Conservation (phyloP, 2,113 vertebrate genomes). For the Erythrocercus mccallii region DNA sequence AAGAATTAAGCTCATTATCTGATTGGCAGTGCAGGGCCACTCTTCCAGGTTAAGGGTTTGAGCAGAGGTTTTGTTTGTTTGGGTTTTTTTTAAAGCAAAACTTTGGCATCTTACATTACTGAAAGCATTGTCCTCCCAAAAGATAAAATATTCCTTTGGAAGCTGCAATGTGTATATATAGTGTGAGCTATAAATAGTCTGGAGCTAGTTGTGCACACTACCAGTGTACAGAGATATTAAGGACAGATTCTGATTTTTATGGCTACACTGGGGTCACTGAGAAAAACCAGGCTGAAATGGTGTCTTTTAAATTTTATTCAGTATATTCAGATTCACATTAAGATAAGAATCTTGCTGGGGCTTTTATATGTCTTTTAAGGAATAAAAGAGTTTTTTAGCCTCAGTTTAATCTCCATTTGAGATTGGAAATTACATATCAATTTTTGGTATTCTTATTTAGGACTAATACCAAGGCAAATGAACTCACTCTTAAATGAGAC, state of each 20-base stretch:
- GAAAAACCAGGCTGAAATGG: not conserved
- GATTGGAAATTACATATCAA: not conserved
- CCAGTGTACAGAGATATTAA: not conserved
- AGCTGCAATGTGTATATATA: conserved; percentile 30
- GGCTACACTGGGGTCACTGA: not conserved
- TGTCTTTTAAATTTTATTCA: not conserved
- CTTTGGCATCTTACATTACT: conserved; percentile 13
- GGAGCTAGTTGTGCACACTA: not conserved
- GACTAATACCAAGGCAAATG: not conserved
- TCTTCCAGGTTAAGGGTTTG: conserved; percentile 43
- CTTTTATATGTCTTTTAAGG: not conserved
- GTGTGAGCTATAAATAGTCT: conserved; percentile 50
- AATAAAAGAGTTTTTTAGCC: not conserved
- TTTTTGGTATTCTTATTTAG: conserved; percentile 2
- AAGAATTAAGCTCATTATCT: conserved; percentile 70
- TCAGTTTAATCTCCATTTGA: not conserved
- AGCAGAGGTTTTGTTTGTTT: not conserved
- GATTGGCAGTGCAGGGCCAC: conserved; percentile 36
- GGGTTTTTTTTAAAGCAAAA: not conserved
- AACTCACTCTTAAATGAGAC: not conserved
- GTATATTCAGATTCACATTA: not conserved
- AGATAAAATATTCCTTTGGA: conserved; percentile 36
- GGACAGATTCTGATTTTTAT: conserved; percentile 5
- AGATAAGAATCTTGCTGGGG: not conserved
- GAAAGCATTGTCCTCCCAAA: conserved; percentile 46